These are phyloP conservation scores for Mizuhopecten yessoensis DNA, from an alignment of 1,140 invertebrate species.

Conservation along the genomic window DNA sequence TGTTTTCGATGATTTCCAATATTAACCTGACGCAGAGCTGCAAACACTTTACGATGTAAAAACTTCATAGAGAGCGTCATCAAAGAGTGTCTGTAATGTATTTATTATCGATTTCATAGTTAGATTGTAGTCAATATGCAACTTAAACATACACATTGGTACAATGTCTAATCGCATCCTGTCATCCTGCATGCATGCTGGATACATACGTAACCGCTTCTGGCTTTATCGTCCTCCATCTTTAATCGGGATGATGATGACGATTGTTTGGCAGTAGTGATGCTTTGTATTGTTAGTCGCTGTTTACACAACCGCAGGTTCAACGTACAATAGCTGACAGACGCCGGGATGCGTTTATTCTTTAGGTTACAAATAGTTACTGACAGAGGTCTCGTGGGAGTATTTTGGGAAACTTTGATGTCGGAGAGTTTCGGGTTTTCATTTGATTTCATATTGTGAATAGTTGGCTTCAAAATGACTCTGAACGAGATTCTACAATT, in stretches of 20 bases:
- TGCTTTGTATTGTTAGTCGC: background rate
- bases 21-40: background rate
- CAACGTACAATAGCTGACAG: background rate
- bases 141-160: background rate
- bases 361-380: background rate
- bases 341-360: background rate
- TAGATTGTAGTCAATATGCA: conserved; percentile 33
- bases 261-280: background rate
- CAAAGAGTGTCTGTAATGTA: background rate
- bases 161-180: background rate
- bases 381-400: background rate
- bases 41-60: background rate
- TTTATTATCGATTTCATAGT: background rate
- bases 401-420: background rate
- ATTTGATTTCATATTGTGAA: background rate
- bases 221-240: conserved; percentile 3
- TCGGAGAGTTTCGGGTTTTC: background rate
- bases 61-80: conserved; percentile 19
- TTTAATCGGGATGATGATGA: background rate
- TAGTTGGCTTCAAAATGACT: background rate
- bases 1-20: conserved; percentile 6
- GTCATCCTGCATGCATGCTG: background rate
- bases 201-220: conserved; percentile 13
- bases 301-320: background rate
- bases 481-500: conserved; percentile 16